Conservation (phyloP, 1,140 invertebrate species). For the Bombus huntii region DNA sequence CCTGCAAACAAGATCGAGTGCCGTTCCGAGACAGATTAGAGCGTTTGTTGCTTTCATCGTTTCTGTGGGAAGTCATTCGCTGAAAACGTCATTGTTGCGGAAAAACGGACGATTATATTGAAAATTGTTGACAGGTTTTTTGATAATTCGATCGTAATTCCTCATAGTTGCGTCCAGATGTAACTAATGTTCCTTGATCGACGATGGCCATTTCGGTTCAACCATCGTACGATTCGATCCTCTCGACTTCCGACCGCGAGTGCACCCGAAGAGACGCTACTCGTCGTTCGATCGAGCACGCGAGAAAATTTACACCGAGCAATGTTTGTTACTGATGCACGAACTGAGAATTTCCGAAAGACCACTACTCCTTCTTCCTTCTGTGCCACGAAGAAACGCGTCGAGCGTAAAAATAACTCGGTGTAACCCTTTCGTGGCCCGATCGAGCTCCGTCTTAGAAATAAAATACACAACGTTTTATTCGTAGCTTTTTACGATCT, state of each 20-base stretch:
- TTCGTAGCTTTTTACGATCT: not conserved
- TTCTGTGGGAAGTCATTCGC: too few species aligned
- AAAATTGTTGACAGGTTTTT: not conserved
- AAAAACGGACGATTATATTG: not conserved
- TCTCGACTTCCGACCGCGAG: not conserved
- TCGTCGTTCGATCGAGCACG: not conserved
- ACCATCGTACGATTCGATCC: not conserved
- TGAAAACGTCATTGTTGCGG: not conserved
- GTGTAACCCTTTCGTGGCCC: not conserved
- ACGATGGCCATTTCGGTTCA: too few species aligned
- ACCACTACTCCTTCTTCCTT: not conserved
- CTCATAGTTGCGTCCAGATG: not conserved
- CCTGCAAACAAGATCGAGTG: not conserved
- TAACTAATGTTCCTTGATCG: not conserved
- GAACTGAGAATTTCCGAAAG: too few species aligned
- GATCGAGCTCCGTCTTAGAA: too few species aligned
- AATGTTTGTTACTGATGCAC: not conserved
- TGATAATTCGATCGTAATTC: not conserved
- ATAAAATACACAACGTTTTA: not conserved
- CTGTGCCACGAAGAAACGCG: not conserved
- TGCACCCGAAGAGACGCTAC: not conserved
- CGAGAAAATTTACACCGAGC: not conserved
- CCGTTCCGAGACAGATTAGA: too few species aligned
- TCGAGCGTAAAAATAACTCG: constrained; percentile 6
- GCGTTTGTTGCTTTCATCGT: not conserved